These are phyloP conservation scores for Brachyhypopomus occidentalis DNA, from an alignment of 2,113 vertebrate genomes.

Conservation along the genomic window DNA sequence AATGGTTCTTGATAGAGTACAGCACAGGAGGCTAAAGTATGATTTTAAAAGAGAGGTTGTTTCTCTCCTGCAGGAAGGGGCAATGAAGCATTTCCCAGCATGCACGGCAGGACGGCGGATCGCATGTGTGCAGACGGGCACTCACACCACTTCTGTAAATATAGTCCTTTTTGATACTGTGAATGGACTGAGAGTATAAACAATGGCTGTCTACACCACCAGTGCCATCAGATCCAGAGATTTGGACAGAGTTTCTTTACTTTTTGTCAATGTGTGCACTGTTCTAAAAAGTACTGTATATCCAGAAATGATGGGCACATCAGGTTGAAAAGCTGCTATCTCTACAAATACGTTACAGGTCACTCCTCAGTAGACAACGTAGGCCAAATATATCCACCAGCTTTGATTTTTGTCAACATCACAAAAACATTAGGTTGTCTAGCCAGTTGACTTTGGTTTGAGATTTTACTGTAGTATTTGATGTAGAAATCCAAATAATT, in stretches of 20 bases:
- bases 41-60: background rate
- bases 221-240: slow-evolving; percentile 93
- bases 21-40: background rate
- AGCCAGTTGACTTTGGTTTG: slow-evolving; percentile 31
- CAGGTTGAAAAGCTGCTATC: slow-evolving; percentile 49
- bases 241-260: slow-evolving; percentile 64
- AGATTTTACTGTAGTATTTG: slow-evolving; percentile 59
- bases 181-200: slow-evolving; percentile 90
- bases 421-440: slow-evolving; percentile 13
- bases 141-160: slow-evolving; percentile 74
- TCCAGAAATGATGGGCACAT: slow-evolving; percentile 23
- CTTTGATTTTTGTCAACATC: background rate
- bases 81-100: slow-evolving; percentile 9
- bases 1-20: too few species aligned
- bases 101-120: background rate
- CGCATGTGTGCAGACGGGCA: slow-evolving; percentile 29
- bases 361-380: background rate
- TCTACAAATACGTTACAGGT: slow-evolving; percentile 31
- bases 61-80: slow-evolving; percentile 6
- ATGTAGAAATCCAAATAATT: slow-evolving; percentile 60
- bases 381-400: background rate
- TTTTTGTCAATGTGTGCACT: slow-evolving; percentile 48
- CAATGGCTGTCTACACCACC: slow-evolving; percentile 94
- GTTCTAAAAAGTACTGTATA: slow-evolving; percentile 43
- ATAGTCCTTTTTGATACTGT: slow-evolving; percentile 93